These are phyloP conservation scores for Xenops minutus DNA, from an alignment of 2,797 vertebrate genomes.

Conservation along the genomic window DNA sequence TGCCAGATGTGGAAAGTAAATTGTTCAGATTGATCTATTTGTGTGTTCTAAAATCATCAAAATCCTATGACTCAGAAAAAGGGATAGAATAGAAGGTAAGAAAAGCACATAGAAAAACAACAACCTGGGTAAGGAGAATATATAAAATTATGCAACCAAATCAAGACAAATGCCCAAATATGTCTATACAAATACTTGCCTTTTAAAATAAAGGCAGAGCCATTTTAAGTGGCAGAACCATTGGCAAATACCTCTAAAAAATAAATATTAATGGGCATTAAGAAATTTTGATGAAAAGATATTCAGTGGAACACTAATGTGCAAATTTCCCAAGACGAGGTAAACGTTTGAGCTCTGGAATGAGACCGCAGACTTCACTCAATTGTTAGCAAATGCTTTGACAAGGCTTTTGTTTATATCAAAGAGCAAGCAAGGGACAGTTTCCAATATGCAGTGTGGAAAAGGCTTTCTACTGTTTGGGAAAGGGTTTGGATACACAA, in stretches of 20 bases:
- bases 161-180: background rate
- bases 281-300: background rate
- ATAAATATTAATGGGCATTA: background rate
- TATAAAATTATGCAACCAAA: background rate
- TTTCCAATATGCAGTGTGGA: background rate
- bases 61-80: background rate
- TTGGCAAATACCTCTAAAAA: background rate
- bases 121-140: background rate
- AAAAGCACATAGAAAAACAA: background rate
- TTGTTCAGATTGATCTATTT: background rate
- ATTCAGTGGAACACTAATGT: background rate
- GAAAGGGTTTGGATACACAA: background rate
- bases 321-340: background rate
- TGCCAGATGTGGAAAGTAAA: conserved; percentile 24
- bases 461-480: background rate
- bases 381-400: background rate
- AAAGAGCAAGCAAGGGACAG: background rate
- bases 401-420: background rate
- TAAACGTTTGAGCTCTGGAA: background rate
- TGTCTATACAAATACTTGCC: background rate
- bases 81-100: background rate
- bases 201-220: background rate
- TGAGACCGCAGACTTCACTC: background rate
- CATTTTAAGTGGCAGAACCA: background rate
- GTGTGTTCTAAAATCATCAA: background rate